A percentile compares a stretch with the other conserved stretches of the same genome.
phyloP scores from a whole-genome alignment of 2,797 vertebrate species.

The Morus bassanus region DNA sequence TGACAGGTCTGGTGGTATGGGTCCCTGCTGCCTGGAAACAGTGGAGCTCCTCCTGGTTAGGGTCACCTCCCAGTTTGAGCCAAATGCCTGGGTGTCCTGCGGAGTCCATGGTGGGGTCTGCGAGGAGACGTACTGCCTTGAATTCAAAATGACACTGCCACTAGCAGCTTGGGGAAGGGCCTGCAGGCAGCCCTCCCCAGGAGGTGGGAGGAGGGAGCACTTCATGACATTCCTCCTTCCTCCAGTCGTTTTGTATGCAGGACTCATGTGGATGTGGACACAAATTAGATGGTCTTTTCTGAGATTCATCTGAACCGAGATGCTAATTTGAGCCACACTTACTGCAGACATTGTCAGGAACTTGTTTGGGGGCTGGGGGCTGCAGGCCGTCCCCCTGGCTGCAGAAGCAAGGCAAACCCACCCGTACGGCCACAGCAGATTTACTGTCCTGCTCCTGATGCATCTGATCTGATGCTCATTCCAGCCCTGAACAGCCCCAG shows the following conservation, averaged over 20 bases:
- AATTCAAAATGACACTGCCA: background rate
- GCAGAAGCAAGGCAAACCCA: background rate
- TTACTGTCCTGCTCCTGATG: background rate
- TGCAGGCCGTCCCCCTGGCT: background rate
- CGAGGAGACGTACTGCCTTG: background rate
- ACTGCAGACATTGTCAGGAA: background rate
- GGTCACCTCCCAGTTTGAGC: background rate
- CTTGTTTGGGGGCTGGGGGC: background rate
- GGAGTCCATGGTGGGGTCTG: background rate
- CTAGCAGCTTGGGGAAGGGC: background rate
- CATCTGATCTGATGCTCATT: background rate
- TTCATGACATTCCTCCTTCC: background rate
- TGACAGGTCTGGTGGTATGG: background rate
- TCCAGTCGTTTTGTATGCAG: background rate
- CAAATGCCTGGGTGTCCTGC: background rate
- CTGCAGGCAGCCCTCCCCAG: background rate
- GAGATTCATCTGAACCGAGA: background rate
- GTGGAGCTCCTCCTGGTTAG: background rate
- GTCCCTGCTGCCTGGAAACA: background rate
- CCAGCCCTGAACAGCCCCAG: rapidly evolving
- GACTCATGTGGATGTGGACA: background rate
- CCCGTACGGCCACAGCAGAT: background rate
- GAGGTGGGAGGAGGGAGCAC: background rate
- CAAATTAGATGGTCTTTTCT: background rate
- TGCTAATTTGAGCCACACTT: background rate